These are phyloP conservation scores for Chaetoderma sp. DNA, from an alignment of 2,888 invertebrate genomes.

Conservation along the genomic window DNA sequence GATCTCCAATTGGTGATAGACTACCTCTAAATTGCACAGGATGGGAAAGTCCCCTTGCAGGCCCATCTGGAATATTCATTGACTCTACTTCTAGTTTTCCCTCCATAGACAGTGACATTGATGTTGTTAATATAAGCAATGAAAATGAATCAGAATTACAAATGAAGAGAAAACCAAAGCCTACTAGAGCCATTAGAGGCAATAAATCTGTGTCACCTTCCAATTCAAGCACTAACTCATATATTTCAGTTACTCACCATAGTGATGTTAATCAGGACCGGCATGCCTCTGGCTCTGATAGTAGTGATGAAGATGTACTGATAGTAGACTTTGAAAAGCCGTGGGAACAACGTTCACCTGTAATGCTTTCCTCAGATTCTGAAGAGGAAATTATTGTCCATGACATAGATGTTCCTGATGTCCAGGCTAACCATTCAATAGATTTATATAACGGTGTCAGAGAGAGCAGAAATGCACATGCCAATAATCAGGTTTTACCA, in stretches of 20 bases:
- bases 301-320: slow-evolving; percentile 54
- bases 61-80: slow-evolving; percentile 45
- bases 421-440: no score
- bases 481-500: no score
- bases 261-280: slow-evolving; percentile 2
- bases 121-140: neutral
- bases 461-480: no score
- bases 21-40: slow-evolving; percentile 51
- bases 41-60: slow-evolving; percentile 62
- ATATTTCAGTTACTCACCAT: neutral
- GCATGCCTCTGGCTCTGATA: slow-evolving; percentile 23
- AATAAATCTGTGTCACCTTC: slow-evolving; percentile 2
- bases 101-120: slow-evolving; percentile 14
- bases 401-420: no score
- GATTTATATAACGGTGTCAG: no score
- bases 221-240: slow-evolving; percentile 10
- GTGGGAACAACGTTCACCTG: slow-evolving; percentile 77
- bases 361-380: slow-evolving; percentile 53
- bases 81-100: neutral
- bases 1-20: slow-evolving; percentile 24
- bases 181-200: neutral
- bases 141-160: neutral
- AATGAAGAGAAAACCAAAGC: neutral
- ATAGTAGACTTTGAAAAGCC: slow-evolving; percentile 79
- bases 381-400: slow-evolving; percentile 39